Percentiles rank a stretch among this genome's conserved stretches.
Conservation (phyloP, 2,797 vertebrate genomes). For the Pseudomugil gertrudae region DNA sequence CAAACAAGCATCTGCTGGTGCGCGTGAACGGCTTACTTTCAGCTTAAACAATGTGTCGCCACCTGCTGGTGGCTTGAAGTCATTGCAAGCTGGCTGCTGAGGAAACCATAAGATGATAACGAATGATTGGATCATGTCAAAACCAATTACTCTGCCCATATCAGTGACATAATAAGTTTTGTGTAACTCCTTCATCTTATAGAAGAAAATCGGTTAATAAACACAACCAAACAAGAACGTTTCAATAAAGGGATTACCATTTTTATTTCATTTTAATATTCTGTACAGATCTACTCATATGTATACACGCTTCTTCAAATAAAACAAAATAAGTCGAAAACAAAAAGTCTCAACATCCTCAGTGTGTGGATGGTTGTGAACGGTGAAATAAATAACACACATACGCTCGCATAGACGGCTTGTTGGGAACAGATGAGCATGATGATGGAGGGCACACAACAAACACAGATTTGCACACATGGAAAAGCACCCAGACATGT, state of each 20-base stretch:
- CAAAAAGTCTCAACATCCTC: conserved; percentile 71
- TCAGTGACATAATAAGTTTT: neutral
- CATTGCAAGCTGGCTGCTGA: conserved; percentile 35
- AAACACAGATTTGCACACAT: conserved; percentile 46
- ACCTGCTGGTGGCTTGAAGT: conserved; percentile 80
- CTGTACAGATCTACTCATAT: conserved; percentile 81
- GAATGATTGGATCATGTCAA: neutral
- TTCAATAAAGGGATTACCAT: conserved; percentile 68
- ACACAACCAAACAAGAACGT: conserved; percentile 14
- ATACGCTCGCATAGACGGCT: conserved; percentile 14
- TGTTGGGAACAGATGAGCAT: conserved; percentile 26
- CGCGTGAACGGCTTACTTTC: neutral
- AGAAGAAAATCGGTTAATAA: neutral
- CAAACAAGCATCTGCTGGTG: neutral
- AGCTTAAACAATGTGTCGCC: conserved; percentile 65
- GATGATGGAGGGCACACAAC: neutral
- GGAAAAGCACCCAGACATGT: conserved; percentile 56
- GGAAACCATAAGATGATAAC: neutral
- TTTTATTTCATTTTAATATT: conserved; percentile 77
- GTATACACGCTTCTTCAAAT: conserved; percentile 73
- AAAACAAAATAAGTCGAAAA: conserved; percentile 71
- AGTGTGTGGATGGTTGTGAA: conserved; percentile 56
- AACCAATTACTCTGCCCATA: conserved; percentile 4
- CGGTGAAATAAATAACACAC: conserved; percentile 80
- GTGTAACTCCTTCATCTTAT: neutral